These are phyloP conservation scores for Heliopora coerulea DNA, from an alignment of 92 coral and sea anemone genomes.

Conservation along the genomic window DNA sequence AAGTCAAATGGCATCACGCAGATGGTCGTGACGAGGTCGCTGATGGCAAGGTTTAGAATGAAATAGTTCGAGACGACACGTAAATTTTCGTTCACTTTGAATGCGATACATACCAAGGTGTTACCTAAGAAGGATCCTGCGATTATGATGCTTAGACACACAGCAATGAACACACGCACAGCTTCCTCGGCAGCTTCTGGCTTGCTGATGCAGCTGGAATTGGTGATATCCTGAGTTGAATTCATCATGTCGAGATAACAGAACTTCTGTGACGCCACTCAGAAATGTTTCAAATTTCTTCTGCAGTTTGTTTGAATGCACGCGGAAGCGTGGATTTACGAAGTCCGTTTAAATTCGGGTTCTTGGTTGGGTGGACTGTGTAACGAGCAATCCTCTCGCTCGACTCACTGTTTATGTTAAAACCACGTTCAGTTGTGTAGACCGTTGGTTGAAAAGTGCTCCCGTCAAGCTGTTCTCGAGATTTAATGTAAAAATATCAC, in stretches of 20 bases:
- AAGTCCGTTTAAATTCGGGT: no score
- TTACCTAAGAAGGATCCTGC: conserved; percentile 78
- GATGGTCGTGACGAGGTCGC: conserved; percentile 82
- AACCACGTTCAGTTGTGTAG: no score
- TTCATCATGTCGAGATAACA: neutral
- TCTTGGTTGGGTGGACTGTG: no score
- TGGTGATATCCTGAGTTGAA: neutral
- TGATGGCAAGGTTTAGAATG: conserved; percentile 84
- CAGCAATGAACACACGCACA: conserved; percentile 13
- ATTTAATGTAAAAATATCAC: no score
- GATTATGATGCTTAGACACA: conserved; percentile 53
- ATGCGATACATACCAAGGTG: conserved; percentile 74
- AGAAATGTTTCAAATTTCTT: no score
- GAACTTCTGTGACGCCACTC: no score
- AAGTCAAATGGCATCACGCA: conserved; percentile 92
- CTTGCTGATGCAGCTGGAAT: neutral
- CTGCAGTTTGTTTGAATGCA: no score
- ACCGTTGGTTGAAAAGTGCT: no score
- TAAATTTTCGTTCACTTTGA: conserved; percentile 68
- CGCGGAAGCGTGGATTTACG: no score
- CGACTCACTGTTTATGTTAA: no score
- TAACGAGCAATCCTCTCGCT: no score
- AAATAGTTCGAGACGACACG: conserved; percentile 88
- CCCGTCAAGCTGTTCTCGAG: no score
- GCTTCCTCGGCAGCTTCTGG: neutral